Conservation (phyloP, 2,888 invertebrate genomes). For the Hymenopus coronatus region DNA sequence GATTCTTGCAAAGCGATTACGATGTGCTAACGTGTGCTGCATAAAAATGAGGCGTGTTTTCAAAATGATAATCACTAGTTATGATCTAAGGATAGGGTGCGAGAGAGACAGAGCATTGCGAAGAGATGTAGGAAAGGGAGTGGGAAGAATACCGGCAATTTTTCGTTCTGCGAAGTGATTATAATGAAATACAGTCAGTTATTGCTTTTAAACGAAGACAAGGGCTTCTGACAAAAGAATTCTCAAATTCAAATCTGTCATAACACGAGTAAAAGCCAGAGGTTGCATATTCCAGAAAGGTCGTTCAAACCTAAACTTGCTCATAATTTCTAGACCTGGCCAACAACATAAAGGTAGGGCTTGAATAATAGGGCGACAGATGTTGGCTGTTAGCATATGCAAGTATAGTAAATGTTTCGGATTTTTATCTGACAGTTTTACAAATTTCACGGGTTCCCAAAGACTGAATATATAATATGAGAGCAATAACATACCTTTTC, state of each 20-base stretch:
- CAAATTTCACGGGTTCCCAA: too few species aligned
- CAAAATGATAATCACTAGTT: background rate
- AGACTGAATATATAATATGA: too few species aligned
- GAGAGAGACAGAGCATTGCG: background rate
- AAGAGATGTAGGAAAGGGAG: background rate
- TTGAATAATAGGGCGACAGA: too few species aligned
- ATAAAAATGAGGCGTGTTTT: background rate
- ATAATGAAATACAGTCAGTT: background rate
- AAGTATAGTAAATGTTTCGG: too few species aligned
- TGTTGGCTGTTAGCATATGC: too few species aligned
- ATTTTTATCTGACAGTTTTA: too few species aligned
- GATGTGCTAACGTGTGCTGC: background rate
- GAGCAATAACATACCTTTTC: too few species aligned
- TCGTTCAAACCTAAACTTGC: too few species aligned
- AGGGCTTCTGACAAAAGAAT: background rate
- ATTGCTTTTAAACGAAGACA: background rate
- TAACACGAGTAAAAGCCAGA: background rate
- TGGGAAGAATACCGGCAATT: background rate
- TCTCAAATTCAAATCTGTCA: background rate
- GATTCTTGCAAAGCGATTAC: background rate
- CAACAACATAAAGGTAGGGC: too few species aligned
- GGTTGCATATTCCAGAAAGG: background rate
- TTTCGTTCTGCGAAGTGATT: background rate
- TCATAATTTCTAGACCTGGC: too few species aligned
- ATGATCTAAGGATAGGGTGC: background rate